Evolutionary conservation across 35 echinoderm and acorn worm genomes (phyloP), one percentile per base, ranked within the genome.

Genomic region (Strongylocentrotus purpuratus): DNA sequence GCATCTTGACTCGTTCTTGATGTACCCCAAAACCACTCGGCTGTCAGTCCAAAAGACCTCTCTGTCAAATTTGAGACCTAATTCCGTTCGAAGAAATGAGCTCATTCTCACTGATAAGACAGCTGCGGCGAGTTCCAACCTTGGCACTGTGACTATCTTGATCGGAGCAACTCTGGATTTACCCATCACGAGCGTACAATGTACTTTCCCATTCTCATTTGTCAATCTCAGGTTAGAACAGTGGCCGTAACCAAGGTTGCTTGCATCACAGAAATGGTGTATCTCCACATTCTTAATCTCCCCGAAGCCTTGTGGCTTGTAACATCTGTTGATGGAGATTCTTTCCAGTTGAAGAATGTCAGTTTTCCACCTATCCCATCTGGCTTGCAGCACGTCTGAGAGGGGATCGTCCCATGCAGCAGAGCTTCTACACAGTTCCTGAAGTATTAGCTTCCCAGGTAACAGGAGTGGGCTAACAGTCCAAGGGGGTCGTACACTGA

Each of bases 401-500:
- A 96, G 95, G 28, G 94, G 50, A 47, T 95, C 58, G 90, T 97
- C 95, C 97, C 97, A 96, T 22, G 48, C 94, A 20, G 96, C 33
- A 32, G 86, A 90, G 35, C 85, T 32, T 58, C 96, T 46, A 70
- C 96, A 95, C 13, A 98, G 28, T 32, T 95, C 35, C 91, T 96
- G 97, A 4, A 98, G 58, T 22, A 97, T 92, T 61, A 92, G 88
- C 91, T 97, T 97, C 2, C 65, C 97, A 31, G 17, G 47, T 17
- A 98, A 33, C 12, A 70, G 50, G 25, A 96, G 46, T 71, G 94
- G 97, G 95, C 65, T 22, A 95, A 13, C 86, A 94, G 31, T 31
- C 97, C 92, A 86, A 96, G 46, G 2, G 97, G 95, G 33, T 97
- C 96, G 45, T 95, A 96, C 25, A 98, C 33, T 15, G 97, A 95